Evolutionary conservation across 2,888 invertebrate species (phyloP).

Genomic region (Beris morrisii): DNA sequence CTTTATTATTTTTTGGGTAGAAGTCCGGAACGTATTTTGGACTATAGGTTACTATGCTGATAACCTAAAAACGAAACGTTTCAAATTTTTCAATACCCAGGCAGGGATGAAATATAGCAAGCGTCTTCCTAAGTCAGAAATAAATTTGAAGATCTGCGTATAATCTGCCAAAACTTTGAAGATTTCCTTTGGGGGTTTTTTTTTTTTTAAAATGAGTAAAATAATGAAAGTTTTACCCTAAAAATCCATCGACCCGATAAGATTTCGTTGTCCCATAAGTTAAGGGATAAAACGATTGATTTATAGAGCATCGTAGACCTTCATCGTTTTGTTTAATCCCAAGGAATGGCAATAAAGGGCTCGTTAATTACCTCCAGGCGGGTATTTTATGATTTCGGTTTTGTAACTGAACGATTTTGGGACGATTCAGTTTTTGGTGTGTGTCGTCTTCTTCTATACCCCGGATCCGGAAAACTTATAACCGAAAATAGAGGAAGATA

Average conservation of each 20-base stretch:
- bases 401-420: background rate
- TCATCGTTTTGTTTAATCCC: constrained; percentile 38
- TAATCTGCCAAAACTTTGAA: too few relatives aligned
- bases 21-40: too few relatives aligned
- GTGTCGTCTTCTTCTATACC: too few relatives aligned
- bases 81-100: too few relatives aligned
- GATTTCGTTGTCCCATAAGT: constrained; percentile 36
- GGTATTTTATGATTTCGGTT: constrained; percentile 40
- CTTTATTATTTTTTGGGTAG: too few relatives aligned
- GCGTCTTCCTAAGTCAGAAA: too few relatives aligned
- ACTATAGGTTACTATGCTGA: too few relatives aligned
- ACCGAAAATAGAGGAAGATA: constrained; percentile 1
- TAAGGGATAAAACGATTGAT: constrained; percentile 39
- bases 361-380: constrained; percentile 49
- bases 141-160: too few relatives aligned
- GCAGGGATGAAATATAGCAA: too few relatives aligned
- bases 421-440: background rate
- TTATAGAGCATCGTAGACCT: constrained; percentile 37
- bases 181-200: too few relatives aligned
- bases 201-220: background rate
- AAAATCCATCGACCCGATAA: constrained; percentile 36
- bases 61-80: too few relatives aligned
- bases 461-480: too few relatives aligned
- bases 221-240: background rate
- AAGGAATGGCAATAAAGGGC: constrained; percentile 45